phyloP scores from a whole-genome alignment of 2,113 vertebrate species.

The Tragelaphus strepsiceros region DNA sequence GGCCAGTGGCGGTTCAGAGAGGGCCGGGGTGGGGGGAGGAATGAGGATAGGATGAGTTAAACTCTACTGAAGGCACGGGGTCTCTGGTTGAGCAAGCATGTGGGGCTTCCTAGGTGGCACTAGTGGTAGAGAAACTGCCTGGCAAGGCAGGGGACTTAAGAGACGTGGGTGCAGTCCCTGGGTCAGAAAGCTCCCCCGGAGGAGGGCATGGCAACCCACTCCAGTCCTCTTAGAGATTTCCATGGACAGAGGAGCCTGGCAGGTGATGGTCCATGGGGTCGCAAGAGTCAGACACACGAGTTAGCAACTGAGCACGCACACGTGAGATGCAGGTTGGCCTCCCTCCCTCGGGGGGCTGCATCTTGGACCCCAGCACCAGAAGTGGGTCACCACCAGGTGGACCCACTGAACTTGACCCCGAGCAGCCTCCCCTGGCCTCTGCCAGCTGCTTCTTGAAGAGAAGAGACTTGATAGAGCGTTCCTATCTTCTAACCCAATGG shows the following conservation, averaged over 20 bases:
- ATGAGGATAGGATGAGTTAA: fast-evolving
- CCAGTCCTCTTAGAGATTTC: not conserved
- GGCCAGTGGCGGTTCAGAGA: not conserved
- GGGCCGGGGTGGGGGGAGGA: fast-evolving
- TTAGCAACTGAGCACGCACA: fast-evolving
- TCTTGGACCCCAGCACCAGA: not conserved
- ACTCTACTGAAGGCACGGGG: not conserved
- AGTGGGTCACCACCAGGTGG: fast-evolving
- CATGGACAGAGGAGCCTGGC: not conserved
- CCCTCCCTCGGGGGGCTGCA: not conserved
- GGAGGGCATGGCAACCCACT: not conserved
- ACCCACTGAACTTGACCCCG: fast-evolving
- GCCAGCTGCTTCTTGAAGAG: not conserved
- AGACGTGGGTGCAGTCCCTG: not conserved
- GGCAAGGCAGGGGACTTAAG: not conserved
- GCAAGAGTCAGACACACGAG: not conserved
- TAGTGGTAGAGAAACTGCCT: not conserved
- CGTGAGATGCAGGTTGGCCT: fast-evolving
- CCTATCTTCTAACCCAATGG: fast-evolving
- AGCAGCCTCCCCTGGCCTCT: not conserved
- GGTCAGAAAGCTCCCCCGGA: not conserved
- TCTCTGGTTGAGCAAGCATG: too few species aligned
- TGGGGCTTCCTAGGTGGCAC: not conserved
- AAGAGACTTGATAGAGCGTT: not conserved
- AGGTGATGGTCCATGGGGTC: fast-evolving